Conservation (phyloP, 2,797 vertebrate species). For the Rhinophrynus dorsalis region DNA sequence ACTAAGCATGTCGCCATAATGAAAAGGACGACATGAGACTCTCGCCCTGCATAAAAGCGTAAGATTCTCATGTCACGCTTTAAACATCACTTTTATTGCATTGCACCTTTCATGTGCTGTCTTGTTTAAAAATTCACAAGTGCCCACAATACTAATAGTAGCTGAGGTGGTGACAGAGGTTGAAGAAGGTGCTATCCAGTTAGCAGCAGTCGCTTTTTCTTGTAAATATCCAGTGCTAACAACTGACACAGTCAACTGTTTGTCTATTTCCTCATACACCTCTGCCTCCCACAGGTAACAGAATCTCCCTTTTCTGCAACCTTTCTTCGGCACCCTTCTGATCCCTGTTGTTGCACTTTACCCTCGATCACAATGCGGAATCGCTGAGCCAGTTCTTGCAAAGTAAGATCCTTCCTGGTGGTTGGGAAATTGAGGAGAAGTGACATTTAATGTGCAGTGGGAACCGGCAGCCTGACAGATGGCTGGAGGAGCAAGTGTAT, state of each 20-base stretch:
- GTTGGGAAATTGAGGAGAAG: too few species aligned
- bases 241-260: conserved; percentile 4
- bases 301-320: conserved; percentile 43
- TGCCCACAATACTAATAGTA: conserved; percentile 14
- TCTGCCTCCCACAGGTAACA: conserved; percentile 8
- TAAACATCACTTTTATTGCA: too few species aligned
- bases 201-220: conserved; percentile 11
- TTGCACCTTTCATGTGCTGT: too few species aligned
- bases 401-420: too few species aligned
- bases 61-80: too few species aligned
- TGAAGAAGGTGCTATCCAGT: neutral
- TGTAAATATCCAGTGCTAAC: conserved; percentile 4
- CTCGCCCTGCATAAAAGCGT: too few species aligned
- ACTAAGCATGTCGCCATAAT: too few species aligned
- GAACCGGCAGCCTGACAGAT: too few species aligned
- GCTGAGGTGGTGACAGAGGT: conserved; percentile 1
- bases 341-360: conserved; percentile 59
- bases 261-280: conserved; percentile 24
- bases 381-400: conserved; percentile 69
- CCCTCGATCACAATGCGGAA: conserved; percentile 76
- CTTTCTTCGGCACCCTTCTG: conserved; percentile 54
- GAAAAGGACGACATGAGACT: too few species aligned
- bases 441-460: too few species aligned
- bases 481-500: too few species aligned
- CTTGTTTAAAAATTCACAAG: conserved; percentile 13